phyloP scores from a whole-genome alignment of 2,113 vertebrate genomes.

The Epinephelus lanceolatus region DNA sequence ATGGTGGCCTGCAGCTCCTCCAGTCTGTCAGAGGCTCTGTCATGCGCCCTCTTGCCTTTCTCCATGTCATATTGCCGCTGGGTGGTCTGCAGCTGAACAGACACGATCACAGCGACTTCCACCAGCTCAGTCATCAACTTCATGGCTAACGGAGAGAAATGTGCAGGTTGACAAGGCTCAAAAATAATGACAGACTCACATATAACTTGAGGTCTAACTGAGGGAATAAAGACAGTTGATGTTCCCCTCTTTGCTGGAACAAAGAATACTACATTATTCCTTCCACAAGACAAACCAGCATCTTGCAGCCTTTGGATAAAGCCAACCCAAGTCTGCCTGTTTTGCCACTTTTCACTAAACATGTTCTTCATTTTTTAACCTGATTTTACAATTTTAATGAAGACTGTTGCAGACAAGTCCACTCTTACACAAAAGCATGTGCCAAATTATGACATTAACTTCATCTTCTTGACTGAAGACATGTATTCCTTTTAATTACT shows the following conservation, averaged over 20 bases:
- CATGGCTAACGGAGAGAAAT: slow-evolving; percentile 73
- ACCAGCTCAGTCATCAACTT: slow-evolving; percentile 85
- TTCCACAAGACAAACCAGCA: too few relatives aligned
- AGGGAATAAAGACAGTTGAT: not conserved
- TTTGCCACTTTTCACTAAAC: not conserved
- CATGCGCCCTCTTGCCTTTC: slow-evolving; percentile 66
- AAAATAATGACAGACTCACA: not conserved
- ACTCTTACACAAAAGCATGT: not conserved
- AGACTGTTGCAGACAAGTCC: not conserved
- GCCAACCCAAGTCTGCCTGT: too few relatives aligned
- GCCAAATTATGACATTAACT: too few relatives aligned
- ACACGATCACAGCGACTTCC: slow-evolving; percentile 75
- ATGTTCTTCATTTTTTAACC: not conserved
- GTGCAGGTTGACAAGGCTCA: not conserved
- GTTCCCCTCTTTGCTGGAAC: not conserved
- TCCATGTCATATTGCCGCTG: slow-evolving; percentile 75
- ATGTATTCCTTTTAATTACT: not conserved
- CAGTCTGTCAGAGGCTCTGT: slow-evolving; percentile 71
- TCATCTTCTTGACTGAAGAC: not conserved
- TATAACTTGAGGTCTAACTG: not conserved
- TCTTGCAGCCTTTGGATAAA: too few relatives aligned
- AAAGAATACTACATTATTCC: not conserved
- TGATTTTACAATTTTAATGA: not conserved
- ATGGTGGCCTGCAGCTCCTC: slow-evolving; percentile 77
- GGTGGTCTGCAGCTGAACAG: slow-evolving; percentile 76